Base-by-base conservation (phyloP, 2,113 vertebrate genomes). In the Tetrax tetrax region DNA sequence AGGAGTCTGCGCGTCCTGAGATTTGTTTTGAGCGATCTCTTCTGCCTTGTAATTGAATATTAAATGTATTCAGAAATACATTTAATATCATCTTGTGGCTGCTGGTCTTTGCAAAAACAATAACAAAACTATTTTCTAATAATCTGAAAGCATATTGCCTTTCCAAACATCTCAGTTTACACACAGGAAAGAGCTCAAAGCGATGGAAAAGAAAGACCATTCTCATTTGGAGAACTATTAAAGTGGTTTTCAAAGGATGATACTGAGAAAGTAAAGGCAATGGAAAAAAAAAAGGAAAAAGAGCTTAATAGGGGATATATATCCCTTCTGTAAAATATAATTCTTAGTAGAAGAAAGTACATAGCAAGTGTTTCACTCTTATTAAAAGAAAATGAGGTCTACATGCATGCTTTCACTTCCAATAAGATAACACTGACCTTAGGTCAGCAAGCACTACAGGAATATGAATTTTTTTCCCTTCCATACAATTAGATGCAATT, bases 241-340 rank as follows among this genome's bases (percentile, higher is more conserved):
- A 85, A 89, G 54, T 75, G 14, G 25, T 96, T 94, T 95, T 89
- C 70, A 90, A 89, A 88, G 74, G 38, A 83, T 90, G 69, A 87
- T 94, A 70, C 37, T 38, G 81, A 89, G 96, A 93, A 97, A 93
- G 84, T 57, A 91, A 96, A 88, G 56, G 89, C 83, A 96, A 63
- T 41, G 65, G 93, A 70, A 90, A 96, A 95, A 94, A 90, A 41
- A 41, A 41, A 41, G 63, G 80, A 88, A 85, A 82, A 94, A 87
- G 51, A 86, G 68, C 96, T 96, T 96, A 96, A 96, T 97, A 96
- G 69, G n/a, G 72, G 76, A 94, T 90, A 91, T 91, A 90, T 92
- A 71, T 95, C 94, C 94, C 95, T 86, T 96, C 91, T 94, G 96
- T 89, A 90, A 51, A 86, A 87, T 92, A 23, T 93, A 94, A 95